Percentiles rank a stretch among this genome's conserved stretches.
phyloP scores from a whole-genome alignment of 2,113 vertebrate species.

The Pseudorhombus dupliciocellatus region DNA sequence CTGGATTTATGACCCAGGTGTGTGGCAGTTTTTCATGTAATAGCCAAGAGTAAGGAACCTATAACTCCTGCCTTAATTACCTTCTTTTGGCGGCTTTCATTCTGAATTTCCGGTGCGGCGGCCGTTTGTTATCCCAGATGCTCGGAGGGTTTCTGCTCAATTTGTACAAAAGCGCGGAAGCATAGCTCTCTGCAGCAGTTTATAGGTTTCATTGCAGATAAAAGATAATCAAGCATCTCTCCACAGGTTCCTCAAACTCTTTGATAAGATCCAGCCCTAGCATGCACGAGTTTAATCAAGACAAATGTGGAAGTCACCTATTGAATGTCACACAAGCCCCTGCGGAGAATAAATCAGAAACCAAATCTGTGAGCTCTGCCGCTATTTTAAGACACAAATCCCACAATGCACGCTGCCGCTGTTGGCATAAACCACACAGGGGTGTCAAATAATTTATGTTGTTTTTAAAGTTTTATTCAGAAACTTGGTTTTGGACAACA shows the following conservation, averaged over 20 bases:
- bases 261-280: conserved; percentile 3
- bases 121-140: conserved; percentile 15
- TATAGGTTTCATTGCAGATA: conserved; percentile 35
- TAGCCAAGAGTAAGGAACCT: conserved; percentile 7
- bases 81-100: conserved; percentile 28
- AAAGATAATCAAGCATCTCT: conserved; percentile 27
- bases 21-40: not conserved
- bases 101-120: conserved; percentile 10
- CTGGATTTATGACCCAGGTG: conserved; percentile 6
- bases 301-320: conserved; percentile 15
- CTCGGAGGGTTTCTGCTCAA: conserved; percentile 15
- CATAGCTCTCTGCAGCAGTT: conserved; percentile 28
- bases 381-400: conserved; percentile 11
- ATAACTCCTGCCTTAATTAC: conserved; percentile 28
- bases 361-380: not conserved
- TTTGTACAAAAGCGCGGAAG: not conserved
- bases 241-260: conserved; percentile 1
- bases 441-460: conserved; percentile 18
- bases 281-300: conserved; percentile 21
- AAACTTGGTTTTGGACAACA: conserved; percentile 12
- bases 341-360: conserved; percentile 41
- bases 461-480: conserved; percentile 25
- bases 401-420: not conserved
- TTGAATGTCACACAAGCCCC: conserved; percentile 56
- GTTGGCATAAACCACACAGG: conserved; percentile 24